Evolutionary conservation across 2,888 invertebrate species (phyloP), one percentile per base, ranked within the genome.

Genomic region (Magallana nippona): DNA sequence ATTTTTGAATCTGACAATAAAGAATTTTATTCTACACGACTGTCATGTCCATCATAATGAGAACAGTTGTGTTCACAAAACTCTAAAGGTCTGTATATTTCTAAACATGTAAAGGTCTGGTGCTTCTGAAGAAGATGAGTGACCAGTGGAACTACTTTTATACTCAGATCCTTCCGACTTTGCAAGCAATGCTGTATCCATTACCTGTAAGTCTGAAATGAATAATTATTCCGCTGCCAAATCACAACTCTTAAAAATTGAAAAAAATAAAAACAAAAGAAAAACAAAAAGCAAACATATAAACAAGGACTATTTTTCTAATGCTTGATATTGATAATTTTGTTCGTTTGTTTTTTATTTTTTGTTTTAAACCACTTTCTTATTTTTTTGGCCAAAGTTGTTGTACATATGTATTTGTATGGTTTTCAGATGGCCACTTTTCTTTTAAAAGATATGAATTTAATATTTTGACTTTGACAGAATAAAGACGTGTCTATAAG

Each of bases 91-190:
- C 44, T 44, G 44, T 44, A 5, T 44, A 44, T 60, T 60, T 27
- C 10, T 17, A 57, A 32, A 13, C 15, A 32, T 55, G 82, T 86
- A 10, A 86, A 92, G 92, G 92, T 56, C 82, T 82, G 11, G 87
- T 88, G 2, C 83, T 93, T 13, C 83, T 93, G 27, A 85, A 87
- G 22, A 89, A 89, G 77, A 86, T 93, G 56, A 90, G 91, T 19
- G 92, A 93, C 79, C 90, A 90, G n/a, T 93, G 93, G 93, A 89
- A 91, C 79, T 91, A 91, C 79, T 91, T 93, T 83, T 92, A 91
- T 86, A 87, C 86, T 44, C 91, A 92, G 79, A 91, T 92, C 13
- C 87, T 93, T 22, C 92, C 92, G 0, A 86, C 86, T 0, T 82
- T 92, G 60, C 91, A 92, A 79, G 91, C 92, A 1, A 86, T 92